Evolutionary conservation across 2,797 vertebrate species (phyloP), one percentile per base, ranked within the genome.

Genomic region (Molothrus aeneus): DNA sequence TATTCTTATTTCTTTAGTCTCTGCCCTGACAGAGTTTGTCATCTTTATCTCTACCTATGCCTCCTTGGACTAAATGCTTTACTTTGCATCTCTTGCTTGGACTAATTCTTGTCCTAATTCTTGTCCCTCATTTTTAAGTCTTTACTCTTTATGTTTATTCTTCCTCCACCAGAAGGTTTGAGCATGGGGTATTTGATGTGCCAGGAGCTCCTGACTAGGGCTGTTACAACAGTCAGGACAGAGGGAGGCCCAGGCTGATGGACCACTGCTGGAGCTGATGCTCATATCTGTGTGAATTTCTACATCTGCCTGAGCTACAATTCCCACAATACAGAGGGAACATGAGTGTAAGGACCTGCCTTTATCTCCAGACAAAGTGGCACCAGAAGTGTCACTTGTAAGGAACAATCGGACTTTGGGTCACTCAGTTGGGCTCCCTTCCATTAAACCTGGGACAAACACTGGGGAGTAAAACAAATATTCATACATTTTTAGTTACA

Each of bases 351-450:
- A 71, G 21, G 26, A 64, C 10, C 4, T 0, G 4, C 28, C 26
- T n/a, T 82, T 47, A 82, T 6, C 25, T 77, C 38, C 15, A 69
- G 47, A 36, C 25, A 10, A 43, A 65, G 40, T 17, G 66, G 40
- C 47, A 90, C 8, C 59, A 61, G 57, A n/a, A 69, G 11, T 1
- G 0, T 22, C 31, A 53, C 20, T 53, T 0, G 0, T 51, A 66
- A 53, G 22, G 47, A 85, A 54, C 3, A 2, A 66, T 26, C 1
- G 2, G 34, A 56, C 51, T 63, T 74, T n/a, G 14, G 38, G 50
- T 86, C 21, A 29, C 50, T 51, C 53, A 51, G 17, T 6, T 59
- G 3, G 40, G 25, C 47, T 75, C 26, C 31, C 8, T 53, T 43
- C 28, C 4, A 3, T 54, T 61, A 88, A 77, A 70, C 38, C 28